Evolutionary conservation across 2,113 vertebrate species (phyloP), one percentile per base, ranked within the genome.

Genomic region (Pterophyllum scalare): DNA sequence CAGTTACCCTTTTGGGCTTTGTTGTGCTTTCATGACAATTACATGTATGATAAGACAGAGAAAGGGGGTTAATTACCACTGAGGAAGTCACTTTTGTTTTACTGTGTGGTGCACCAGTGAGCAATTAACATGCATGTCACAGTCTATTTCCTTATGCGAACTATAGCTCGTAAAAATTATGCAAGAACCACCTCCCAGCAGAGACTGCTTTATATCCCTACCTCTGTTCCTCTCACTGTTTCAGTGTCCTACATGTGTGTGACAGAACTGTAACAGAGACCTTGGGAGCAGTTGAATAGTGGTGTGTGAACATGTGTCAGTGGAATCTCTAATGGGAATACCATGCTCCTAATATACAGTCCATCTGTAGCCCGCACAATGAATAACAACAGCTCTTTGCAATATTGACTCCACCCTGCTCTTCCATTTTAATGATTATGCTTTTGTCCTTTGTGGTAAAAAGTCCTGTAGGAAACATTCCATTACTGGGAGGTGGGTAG

Each of bases 371-470:
- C 49, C 77, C 31, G 77, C 83, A 79, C 86, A 49, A 82, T 91
- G 93, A 91, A 92, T 87, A 89, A 94, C 89, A 93, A 90, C 88
- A 90, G 89, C 82, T 87, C 89, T 96, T 93, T 97, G 96, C 96
- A 96, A 96, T 96, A 97, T 97, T 96, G 96, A 96, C 97, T 97
- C 89, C 89, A 91, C 89, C 91, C 88, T 35, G 60, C 62, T 86
- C 95, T 62, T 75, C 85, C 94, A 94, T 96, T 96, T 96, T 94
- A 96, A 96, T 97, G 96, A 97, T 97, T 96, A 96, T 95, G 96
- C 96, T 95, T 97, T 98, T 97, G 95, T 97, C 96, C 96, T 97
- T 95, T 96, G 87, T 88, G 85, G 79, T 70, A 81, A 78, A 90
- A 91, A 83, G 91, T 89, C 88, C 86, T 91, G 86, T 94, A 97